A percentile compares a stretch with the other conserved stretches of the same genome.
These are phyloP conservation scores for Pionites leucogaster DNA, from an alignment of 2,113 vertebrate species.

Conservation along the genomic window DNA sequence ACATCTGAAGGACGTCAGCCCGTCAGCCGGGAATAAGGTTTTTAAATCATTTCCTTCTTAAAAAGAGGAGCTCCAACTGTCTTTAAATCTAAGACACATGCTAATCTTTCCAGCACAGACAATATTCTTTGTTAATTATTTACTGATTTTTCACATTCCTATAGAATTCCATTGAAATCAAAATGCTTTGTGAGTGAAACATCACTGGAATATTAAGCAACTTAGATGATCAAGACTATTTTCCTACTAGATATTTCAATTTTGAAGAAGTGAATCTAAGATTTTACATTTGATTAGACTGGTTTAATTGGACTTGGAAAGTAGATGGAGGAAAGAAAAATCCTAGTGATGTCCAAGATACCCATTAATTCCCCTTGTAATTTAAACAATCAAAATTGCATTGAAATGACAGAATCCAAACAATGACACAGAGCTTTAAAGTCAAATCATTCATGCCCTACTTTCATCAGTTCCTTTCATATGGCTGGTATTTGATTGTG, in stretches of 20 bases:
- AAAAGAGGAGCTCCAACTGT: background rate
- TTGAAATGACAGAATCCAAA: background rate
- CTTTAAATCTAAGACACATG: background rate
- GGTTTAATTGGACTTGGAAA: background rate
- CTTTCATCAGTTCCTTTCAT: background rate
- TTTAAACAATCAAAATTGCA: background rate
- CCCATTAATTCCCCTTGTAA: background rate
- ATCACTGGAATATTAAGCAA: background rate
- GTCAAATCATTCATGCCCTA: background rate
- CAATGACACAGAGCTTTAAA: background rate
- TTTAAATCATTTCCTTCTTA: background rate
- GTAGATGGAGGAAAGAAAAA: background rate
- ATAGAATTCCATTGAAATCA: background rate
- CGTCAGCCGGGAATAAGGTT: background rate
- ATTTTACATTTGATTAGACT: background rate
- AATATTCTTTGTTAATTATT: background rate
- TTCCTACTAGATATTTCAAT: background rate
- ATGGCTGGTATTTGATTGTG: background rate
- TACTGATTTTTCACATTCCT: background rate
- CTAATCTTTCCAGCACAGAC: background rate
- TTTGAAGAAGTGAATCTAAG: background rate
- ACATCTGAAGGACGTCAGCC: slow-evolving; percentile 2
- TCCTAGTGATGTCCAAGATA: background rate
- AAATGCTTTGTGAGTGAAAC: background rate
- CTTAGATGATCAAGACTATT: background rate